Conservation (phyloP, 2,888 invertebrate genomes). For the Conomelus anceps region DNA sequence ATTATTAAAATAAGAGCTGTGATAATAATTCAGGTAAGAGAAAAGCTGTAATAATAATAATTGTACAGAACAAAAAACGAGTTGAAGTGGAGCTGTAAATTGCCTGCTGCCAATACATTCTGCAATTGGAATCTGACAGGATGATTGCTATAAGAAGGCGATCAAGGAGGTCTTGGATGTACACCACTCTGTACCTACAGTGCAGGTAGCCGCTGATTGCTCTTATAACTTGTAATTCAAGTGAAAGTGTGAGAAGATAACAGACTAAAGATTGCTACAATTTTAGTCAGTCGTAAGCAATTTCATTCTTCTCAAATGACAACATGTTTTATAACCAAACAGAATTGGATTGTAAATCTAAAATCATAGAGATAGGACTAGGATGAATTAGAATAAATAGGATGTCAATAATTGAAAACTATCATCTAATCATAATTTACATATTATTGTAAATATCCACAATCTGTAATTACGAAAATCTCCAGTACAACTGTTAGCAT, state of each 20-base stretch:
- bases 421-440: too few relatives aligned
- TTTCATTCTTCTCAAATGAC: not conserved
- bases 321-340: not conserved
- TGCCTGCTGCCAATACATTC: not conserved
- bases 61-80: not conserved
- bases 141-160: not conserved
- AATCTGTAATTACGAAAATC: too few relatives aligned
- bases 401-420: too few relatives aligned
- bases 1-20: not conserved
- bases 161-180: not conserved
- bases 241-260: not conserved
- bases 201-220: not conserved
- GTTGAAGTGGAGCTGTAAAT: not conserved
- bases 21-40: not conserved
- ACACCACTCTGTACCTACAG: not conserved
- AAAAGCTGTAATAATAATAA: not conserved
- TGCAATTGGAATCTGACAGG: not conserved
- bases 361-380: too few relatives aligned
- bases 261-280: not conserved
- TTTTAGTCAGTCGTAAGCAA: not conserved
- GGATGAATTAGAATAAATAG: too few relatives aligned
- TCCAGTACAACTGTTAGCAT: too few relatives aligned
- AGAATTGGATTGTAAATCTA: too few relatives aligned
- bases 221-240: not conserved
- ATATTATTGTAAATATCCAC: too few relatives aligned